phyloP scores from a whole-genome alignment of 2,888 invertebrate genomes.

The Drepana falcataria region DNA sequence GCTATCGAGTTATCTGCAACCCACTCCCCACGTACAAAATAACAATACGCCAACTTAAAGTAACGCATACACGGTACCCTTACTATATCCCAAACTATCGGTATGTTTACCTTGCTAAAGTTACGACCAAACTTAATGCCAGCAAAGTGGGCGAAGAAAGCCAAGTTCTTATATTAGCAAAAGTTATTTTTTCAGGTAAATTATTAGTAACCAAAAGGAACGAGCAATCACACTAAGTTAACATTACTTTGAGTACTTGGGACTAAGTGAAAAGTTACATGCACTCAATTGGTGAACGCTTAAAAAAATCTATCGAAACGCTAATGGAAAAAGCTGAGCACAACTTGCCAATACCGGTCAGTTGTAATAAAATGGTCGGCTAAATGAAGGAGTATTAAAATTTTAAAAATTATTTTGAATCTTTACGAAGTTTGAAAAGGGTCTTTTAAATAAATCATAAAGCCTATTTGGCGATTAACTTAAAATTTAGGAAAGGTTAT shows the following conservation, averaged over 20 bases:
- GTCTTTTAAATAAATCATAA: conserved; percentile 49
- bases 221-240: conserved; percentile 44
- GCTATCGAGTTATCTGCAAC: conserved; percentile 45
- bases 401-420: conserved; percentile 49
- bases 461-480: conserved; percentile 35
- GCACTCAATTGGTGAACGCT: conserved; percentile 50
- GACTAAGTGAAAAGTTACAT: conserved; percentile 60
- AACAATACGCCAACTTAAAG: conserved; percentile 31
- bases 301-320: conserved; percentile 46
- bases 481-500: conserved; percentile 19
- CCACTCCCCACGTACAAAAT: conserved; percentile 30
- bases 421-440: conserved; percentile 49
- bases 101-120: conserved; percentile 14
- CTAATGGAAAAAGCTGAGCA: conserved; percentile 41
- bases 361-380: conserved; percentile 27
- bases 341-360: conserved; percentile 57
- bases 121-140: neutral
- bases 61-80: conserved; percentile 21
- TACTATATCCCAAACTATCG: conserved; percentile 19
- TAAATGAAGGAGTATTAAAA: conserved; percentile 60
- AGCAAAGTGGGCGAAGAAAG: conserved; percentile 3
- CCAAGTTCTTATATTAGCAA: conserved; percentile 10
- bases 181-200: conserved; percentile 22
- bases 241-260: conserved; percentile 34
- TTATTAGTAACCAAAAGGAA: conserved; percentile 28